Evolutionary conservation across 2,888 invertebrate genomes (phyloP).

Genomic region (Deilephila elpenor): DNA sequence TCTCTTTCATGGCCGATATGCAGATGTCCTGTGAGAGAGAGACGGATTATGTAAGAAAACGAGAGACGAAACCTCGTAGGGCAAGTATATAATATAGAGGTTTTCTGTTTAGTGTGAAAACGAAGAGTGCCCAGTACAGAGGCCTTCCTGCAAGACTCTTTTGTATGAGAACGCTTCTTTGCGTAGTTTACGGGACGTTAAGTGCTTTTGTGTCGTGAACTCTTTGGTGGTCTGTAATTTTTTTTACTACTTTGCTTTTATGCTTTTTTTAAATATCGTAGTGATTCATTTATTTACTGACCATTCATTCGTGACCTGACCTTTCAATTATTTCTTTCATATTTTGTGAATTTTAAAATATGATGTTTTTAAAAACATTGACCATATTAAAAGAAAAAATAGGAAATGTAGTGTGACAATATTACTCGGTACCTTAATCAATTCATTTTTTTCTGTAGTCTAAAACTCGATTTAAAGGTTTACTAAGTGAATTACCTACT

Average conservation of each 20-base stretch:
- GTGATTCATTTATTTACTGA: too few relatives aligned
- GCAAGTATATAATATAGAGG: background rate
- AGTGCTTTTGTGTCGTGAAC: background rate
- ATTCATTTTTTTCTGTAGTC: too few relatives aligned
- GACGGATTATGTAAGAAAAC: slow-evolving; percentile 29
- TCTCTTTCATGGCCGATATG: slow-evolving; percentile 98
- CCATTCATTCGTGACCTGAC: too few relatives aligned
- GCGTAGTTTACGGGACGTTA: background rate
- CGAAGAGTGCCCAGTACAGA: slow-evolving; percentile 32
- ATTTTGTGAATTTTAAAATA: too few relatives aligned
- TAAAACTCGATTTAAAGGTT: too few relatives aligned
- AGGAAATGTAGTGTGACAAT: too few relatives aligned
- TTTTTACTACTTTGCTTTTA: background rate
- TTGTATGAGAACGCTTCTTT: background rate
- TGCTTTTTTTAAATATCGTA: background rate
- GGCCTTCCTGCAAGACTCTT: background rate
- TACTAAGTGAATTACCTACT: too few relatives aligned
- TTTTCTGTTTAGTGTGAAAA: background rate
- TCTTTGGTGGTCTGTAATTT: background rate
- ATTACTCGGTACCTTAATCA: too few relatives aligned
- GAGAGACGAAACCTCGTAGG: background rate
- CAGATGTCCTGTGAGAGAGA: slow-evolving; percentile 91
- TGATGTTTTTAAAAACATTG: too few relatives aligned
- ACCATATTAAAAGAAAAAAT: too few relatives aligned
- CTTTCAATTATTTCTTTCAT: too few relatives aligned